Base-by-base conservation (phyloP, 1,140 invertebrate species). In the Maniola jurtina region DNA sequence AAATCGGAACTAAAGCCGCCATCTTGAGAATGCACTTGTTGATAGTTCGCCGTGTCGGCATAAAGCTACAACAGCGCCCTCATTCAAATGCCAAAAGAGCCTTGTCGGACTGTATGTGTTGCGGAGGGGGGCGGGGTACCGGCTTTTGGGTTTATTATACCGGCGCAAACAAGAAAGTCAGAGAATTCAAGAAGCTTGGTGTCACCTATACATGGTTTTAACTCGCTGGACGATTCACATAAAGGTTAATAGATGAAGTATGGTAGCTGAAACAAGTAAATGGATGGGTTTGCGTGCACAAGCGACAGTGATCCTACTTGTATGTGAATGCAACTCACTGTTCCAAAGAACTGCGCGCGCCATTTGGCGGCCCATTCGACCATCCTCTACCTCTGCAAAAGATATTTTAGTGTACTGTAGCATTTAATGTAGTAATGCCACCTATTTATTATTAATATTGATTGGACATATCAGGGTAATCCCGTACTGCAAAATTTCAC, bases 331-430 rank as follows among this genome's bases (percentile, higher is more conserved):
- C 59, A 80, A 94, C 95, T 95, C 91, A 96, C 95, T 96, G 91
- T 95, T 96, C 95, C 95, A 96, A 74, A 96, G 93, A 76, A 96
- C 95, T 71, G 94, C 94, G 82, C 95, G 92, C 74, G 94, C 92
- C 92, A 95, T 94, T 81, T 95, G 94, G 83, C 94, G 93, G 84
- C 93, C 92, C 88, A 94, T 93, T 73, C 94, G 92, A 84, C 93
- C 93, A 86, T 95, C 94, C 84, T 96, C 95, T 87, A 95, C 93
- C 92, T 96, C 95, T 96, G 92, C 75, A 94, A 93, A 92, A 90
- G 90, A 91, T 77, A 64, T 25, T 25, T 25, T 25, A 25, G 25
- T 25, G 25, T 25, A 25, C 25, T 25, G 25, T 76, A 76, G 25
- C 66, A 66, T 74, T 92, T 90, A 92, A 55, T 25, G 25, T 25